Base-by-base conservation (phyloP, 2,113 vertebrate genomes). In the Rhea americana region DNA sequence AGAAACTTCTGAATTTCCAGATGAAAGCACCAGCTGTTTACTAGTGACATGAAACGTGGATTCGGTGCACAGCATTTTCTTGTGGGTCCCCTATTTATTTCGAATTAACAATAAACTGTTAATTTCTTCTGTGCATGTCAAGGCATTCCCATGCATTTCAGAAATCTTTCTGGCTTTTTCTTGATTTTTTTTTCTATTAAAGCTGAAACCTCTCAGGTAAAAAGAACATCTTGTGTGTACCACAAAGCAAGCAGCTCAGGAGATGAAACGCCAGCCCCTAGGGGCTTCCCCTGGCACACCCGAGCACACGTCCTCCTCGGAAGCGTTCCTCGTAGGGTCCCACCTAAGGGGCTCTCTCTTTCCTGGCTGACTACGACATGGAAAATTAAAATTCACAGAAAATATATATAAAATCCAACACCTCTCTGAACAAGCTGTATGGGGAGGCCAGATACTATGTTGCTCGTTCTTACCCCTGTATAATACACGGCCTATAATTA, bases 331-430 rank as follows among this genome's bases (percentile, higher is more conserved):
- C 11, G 82, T 68, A 74, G 66, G 73, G 45, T 83, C 81, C 80
- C 35, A 90, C 68, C 56, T 84, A 61, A 91, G 70, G 32, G 75
- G 30, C 28, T 91, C 81, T 89, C 82, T 14, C 25, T 63, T 94
- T 96, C 93, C 94, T 89, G 83, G 72, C 77, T 61, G 72, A 94
- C 72, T 55, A 66, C 66, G 70, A 66, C 82, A 96, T 87, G 85
- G 92, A 94, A 97, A 94, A 96, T 90, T 93, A 93, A 96, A 94
- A 63, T 84, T 92, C 92, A 96, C 87, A 95, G 89, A 93, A 95
- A 85, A 91, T 94, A 90, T 78, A 94, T 93, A 90, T 82, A 88
- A 90, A 93, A 91, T 84, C 85, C 74, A 95, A 85, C 92, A 94
- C 85, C 85, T 85, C 50, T 91, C 65, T 76, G 7, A 90, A 77